Evolutionary conservation across 2,113 vertebrate species (phyloP), one percentile per base, ranked within the genome.

Genomic region (Camelus bactrianus): DNA sequence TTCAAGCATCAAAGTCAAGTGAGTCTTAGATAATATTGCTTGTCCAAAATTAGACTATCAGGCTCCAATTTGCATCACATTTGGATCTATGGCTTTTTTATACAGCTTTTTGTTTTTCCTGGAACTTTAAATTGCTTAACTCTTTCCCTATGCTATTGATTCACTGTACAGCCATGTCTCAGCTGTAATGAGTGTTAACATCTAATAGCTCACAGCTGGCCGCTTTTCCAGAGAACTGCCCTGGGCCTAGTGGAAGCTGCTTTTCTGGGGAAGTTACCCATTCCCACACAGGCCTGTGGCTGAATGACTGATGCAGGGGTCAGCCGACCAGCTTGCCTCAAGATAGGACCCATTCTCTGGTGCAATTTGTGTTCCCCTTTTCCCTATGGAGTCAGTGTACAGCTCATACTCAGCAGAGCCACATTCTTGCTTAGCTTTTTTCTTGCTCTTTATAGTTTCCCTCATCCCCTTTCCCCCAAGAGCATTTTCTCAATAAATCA

Each of bases 1-100:
- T 94, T 96, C 54, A 81, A 91, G 8, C 30, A 60, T 56, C 35
- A 83, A 88, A 65, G 48, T 94, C 30, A 93, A 95, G 83, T 64
- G 28, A 93, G 46, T 38, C 16, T 92, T 38, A 89, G 12, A 17
- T 48, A n/a, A 81, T 73, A 46, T 5, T 17, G 7, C 35, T 46
- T 94, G 48, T 46, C 86, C 14, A 79, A 82, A 83, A 72, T 81
- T 85, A 85, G 10, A 28, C 15, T 82, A 17, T 11, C 76, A 5
- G 20, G 30, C 77, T 52, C 13, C 9, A 93, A 30, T 67, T 60
- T 82, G 46, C 19, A 64, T 97, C 52, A 72, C 35, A 72, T 92
- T 91, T 89, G 32, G 65, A 80, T 69, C 58, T 88, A 58, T 69
- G 54, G 5, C 6, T 87, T 94, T 92, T 64, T 80, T 35, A 20